These are phyloP conservation scores for Neodon shergylaensis DNA, from an alignment of 2,113 vertebrate genomes.

Conservation along the genomic window DNA sequence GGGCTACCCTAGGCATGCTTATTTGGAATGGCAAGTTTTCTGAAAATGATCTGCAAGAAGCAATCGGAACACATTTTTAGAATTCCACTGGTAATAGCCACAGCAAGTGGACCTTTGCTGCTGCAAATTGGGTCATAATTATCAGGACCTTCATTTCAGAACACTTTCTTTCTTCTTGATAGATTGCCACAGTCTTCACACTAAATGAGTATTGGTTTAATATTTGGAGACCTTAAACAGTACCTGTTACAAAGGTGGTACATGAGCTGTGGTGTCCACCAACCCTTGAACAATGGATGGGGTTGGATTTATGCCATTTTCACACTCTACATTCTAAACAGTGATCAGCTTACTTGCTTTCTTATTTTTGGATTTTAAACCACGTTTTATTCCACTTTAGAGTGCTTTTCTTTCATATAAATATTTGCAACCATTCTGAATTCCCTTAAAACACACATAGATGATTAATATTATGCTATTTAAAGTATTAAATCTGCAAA, in stretches of 20 bases:
- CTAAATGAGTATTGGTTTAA: conserved; percentile 38
- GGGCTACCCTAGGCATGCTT: neutral
- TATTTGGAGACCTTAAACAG: conserved; percentile 15
- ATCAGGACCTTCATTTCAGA: conserved; percentile 29
- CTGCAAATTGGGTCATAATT: conserved; percentile 44
- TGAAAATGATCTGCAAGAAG: conserved; percentile 44
- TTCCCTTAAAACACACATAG: neutral
- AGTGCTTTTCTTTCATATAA: neutral
- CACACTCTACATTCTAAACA: neutral
- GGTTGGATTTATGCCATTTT: neutral
- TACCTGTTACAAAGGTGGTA: neutral
- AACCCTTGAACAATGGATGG: neutral
- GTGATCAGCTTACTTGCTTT: neutral
- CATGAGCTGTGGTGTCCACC: neutral
- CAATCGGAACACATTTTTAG: conserved; percentile 29
- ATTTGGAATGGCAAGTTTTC: conserved; percentile 49
- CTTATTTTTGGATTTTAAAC: neutral
- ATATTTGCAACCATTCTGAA: neutral
- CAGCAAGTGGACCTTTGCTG: neutral
- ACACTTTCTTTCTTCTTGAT: conserved; percentile 41
- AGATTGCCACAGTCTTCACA: neutral
- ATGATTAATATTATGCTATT: neutral
- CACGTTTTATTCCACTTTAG: neutral
- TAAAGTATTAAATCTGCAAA: neutral
- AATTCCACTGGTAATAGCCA: neutral